Base-by-base conservation (phyloP, 2,888 invertebrate genomes). In the Neoascia interrupta region DNA sequence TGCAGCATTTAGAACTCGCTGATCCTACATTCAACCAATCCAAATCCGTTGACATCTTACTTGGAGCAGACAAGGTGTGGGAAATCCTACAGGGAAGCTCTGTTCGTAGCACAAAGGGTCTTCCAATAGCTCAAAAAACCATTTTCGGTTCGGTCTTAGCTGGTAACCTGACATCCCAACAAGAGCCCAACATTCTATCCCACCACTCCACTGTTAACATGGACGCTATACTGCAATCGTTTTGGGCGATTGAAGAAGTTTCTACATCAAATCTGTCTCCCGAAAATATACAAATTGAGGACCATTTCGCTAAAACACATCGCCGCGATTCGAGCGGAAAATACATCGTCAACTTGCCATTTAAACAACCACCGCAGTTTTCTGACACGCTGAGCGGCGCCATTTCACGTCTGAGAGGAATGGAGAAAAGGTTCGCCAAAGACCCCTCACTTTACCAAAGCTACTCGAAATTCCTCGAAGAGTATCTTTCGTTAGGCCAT, bases 261-360 rank as follows among this genome's bases (percentile, higher is more conserved):
- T 26, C 26, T 26, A 26, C 4, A 26, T 8, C 26, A 8, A 8
- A 4, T 5, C 26, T 26, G 8, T 31, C 31, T 3, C 10, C 8
- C n/a, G 31, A 31, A n/a, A n/a, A 31, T n/a, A 3, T 31, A n/a
- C 8, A 31, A n/a, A 31, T 31, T n/a, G 8, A 31, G n/a, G 31
- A 31, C 8, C 31, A 31, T 31, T 31, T 31, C 8, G 8, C n/a
- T n/a, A 31, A 31, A 31, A 31, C 31, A 8, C 31, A 31, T 6
- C 31, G 8, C n/a, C 31, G 31, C n/a, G 31, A 8, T 18, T 16
- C 19, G 1, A 21, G 21, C 4, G 63, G 63, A 6, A 39, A 34
- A 11, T 63, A 41, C 6, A 43, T 63, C 13, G 51, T 53, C 1
- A 21, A 51, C 5, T 21, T 68, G n/a, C 68, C 56, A 8, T 68